Evolutionary conservation across 2,888 invertebrate genomes (phyloP).

Genomic region (Germaria angustata): DNA sequence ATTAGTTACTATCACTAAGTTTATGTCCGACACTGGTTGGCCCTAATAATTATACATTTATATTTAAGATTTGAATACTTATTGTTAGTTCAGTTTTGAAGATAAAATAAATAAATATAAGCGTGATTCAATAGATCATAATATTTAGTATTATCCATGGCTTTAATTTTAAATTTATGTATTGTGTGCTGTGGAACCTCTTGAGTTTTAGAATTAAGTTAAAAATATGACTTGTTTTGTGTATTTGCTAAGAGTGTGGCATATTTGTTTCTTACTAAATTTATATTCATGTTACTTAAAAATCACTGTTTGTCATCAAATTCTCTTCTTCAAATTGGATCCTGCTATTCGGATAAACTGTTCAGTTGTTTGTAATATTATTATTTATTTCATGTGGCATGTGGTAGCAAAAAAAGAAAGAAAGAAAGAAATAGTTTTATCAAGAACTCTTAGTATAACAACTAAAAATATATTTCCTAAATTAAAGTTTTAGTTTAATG

Average conservation of each 20-base stretch:
- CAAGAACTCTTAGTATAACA: background rate
- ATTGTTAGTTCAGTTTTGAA: too few species aligned
- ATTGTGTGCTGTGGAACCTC: too few species aligned
- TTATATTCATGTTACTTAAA: conserved; percentile 3
- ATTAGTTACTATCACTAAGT: too few species aligned
- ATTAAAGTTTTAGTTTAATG: conserved; percentile 11
- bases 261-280: background rate
- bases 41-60: too few species aligned
- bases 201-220: too few species aligned
- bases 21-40: too few species aligned
- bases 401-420: background rate
- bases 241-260: background rate
- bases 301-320: background rate
- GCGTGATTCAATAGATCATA: too few species aligned
- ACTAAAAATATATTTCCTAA: background rate
- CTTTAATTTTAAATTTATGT: too few species aligned
- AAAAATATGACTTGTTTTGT: background rate
- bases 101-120: too few species aligned
- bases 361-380: background rate
- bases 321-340: background rate
- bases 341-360: background rate
- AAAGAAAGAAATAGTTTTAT: background rate
- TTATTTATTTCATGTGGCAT: background rate
- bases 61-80: too few species aligned
- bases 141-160: too few species aligned